A percentile compares a stretch with the other conserved stretches of the same genome.
phyloP scores from a whole-genome alignment of 2,113 vertebrate species.

The Alexandromys fortis region DNA sequence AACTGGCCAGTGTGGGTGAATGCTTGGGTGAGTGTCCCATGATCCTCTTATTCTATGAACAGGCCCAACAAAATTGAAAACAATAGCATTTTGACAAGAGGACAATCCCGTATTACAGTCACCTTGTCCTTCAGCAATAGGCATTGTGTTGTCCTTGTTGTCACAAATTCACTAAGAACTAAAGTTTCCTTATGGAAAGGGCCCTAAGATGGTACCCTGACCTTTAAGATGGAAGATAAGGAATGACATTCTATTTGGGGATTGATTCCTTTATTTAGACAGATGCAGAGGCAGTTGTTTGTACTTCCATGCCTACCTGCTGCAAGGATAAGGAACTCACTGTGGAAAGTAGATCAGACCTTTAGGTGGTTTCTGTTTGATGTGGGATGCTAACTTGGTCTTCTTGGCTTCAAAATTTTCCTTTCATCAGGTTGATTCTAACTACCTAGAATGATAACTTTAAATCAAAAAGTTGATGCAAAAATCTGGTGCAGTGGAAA shows the following conservation, averaged over 20 bases:
- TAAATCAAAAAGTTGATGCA: background rate
- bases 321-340: background rate
- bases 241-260: background rate
- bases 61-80: background rate
- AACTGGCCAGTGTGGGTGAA: background rate
- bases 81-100: background rate
- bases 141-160: background rate
- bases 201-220: background rate
- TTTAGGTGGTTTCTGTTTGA: background rate
- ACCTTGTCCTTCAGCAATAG: background rate
- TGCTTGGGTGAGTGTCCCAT: background rate
- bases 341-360: background rate
- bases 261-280: background rate
- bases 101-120: background rate
- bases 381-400: background rate
- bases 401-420: background rate
- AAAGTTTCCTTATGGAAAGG: background rate
- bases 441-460: background rate
- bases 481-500: background rate
- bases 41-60: background rate
- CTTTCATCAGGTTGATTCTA: background rate
- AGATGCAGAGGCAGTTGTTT: background rate
- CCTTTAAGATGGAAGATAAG: background rate
- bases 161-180: background rate
- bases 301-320: fast-evolving